Conservation (phyloP, 2,113 vertebrate genomes). For the Glaucidium brasilianum region DNA sequence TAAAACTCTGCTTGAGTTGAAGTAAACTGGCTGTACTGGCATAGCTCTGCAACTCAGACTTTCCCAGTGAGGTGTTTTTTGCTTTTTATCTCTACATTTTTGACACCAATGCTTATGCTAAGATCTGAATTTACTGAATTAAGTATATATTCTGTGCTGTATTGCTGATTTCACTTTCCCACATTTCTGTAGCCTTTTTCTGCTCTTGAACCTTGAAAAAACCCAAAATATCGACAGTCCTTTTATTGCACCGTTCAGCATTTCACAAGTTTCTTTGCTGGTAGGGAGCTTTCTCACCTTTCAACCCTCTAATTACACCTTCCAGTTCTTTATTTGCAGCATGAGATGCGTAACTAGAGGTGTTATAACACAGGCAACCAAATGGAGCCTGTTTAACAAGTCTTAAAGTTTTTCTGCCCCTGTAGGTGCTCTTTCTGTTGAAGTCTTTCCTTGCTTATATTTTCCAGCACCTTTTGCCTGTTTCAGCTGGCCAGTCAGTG, state of each 20-base stretch:
- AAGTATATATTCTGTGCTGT: background rate
- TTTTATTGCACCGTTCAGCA: background rate
- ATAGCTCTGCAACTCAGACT: background rate
- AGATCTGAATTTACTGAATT: background rate
- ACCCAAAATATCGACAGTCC: background rate
- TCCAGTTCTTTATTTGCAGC: background rate
- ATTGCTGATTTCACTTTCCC: background rate
- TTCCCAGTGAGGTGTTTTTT: background rate
- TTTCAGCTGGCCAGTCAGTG: background rate
- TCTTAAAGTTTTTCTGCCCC: background rate
- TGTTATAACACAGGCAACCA: background rate
- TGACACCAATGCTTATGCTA: background rate
- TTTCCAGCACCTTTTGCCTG: background rate
- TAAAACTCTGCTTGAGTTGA: background rate
- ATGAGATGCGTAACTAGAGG: background rate
- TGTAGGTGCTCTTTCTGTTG: background rate
- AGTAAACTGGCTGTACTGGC: background rate
- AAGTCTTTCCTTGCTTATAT: background rate
- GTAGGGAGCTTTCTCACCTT: background rate
- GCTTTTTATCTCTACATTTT: background rate
- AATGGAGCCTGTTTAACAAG: background rate
- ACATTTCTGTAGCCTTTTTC: background rate
- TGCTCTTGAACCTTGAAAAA: background rate
- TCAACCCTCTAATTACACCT: background rate
- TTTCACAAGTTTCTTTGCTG: background rate